Percentiles rank a stretch among this genome's conserved stretches.
These are phyloP conservation scores for Toxostoma redivivum DNA, from an alignment of 2,113 vertebrate species.

Conservation along the genomic window DNA sequence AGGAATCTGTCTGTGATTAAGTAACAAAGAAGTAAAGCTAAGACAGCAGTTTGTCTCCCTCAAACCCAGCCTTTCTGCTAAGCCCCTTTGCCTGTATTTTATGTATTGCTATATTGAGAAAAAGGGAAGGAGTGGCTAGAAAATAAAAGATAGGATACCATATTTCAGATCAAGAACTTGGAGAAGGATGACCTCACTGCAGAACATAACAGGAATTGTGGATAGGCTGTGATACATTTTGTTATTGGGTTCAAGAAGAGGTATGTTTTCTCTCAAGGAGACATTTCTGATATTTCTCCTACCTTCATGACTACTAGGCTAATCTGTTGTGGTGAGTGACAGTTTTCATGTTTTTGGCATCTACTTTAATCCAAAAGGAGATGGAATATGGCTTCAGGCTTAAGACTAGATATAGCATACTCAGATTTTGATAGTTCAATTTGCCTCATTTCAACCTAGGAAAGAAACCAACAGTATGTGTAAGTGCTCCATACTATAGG, in stretches of 20 bases:
- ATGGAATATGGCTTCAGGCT: background rate
- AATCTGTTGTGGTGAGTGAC: background rate
- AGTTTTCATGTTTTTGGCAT: background rate
- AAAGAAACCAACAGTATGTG: background rate
- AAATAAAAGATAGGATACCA: background rate
- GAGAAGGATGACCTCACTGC: background rate
- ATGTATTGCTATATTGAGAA: background rate
- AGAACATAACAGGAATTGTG: background rate
- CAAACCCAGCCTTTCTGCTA: background rate
- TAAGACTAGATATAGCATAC: background rate
- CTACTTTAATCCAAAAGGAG: background rate
- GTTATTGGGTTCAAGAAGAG: background rate
- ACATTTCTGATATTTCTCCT: background rate
- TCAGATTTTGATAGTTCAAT: background rate
- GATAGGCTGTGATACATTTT: background rate
- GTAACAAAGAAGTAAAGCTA: background rate
- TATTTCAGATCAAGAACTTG: background rate
- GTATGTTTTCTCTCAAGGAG: background rate
- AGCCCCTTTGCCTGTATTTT: fast-evolving
- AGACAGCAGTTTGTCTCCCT: background rate
- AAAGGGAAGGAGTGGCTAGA: background rate
- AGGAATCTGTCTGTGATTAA: background rate
- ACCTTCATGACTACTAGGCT: background rate
- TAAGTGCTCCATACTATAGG: background rate
- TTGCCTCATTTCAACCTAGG: background rate